A percentile compares a stretch with the other conserved stretches of the same genome.
These are phyloP conservation scores for Lysiphlebus fabarum DNA, from an alignment of 1,140 invertebrate genomes.

Conservation along the genomic window DNA sequence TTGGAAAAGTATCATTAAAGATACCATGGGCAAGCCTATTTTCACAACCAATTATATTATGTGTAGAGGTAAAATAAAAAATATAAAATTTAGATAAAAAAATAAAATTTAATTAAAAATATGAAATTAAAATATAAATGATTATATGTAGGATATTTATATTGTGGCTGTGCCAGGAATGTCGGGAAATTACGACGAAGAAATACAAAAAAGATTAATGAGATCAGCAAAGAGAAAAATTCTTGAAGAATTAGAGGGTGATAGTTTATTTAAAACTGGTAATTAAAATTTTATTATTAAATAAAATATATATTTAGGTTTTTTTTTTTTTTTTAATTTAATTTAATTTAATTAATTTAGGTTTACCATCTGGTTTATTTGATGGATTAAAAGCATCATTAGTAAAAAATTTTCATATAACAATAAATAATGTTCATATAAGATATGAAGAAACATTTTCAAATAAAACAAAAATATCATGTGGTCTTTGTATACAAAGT, in stretches of 20 bases:
- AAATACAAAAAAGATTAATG: constrained; percentile 68
- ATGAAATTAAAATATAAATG: constrained; percentile 8
- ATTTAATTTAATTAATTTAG: too few species aligned
- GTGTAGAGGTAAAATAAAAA: constrained; percentile 63
- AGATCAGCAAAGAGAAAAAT: constrained; percentile 70
- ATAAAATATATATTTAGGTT: too few species aligned
- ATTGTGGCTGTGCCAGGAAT: constrained; percentile 73
- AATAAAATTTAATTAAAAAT: constrained; percentile 3
- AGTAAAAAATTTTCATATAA: constrained; percentile 78
- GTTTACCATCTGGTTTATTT: constrained; percentile 58
- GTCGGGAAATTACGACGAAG: constrained; percentile 68
- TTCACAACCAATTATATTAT: constrained; percentile 65
- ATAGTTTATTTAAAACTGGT: constrained; percentile 51
- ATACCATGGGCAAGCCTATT: constrained; percentile 77
- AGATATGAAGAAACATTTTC: constrained; percentile 76
- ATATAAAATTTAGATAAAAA: not conserved
- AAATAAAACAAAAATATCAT: constrained; percentile 65
- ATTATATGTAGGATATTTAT: constrained; percentile 66
- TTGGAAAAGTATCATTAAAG: constrained; percentile 71
- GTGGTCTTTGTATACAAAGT: constrained; percentile 76
- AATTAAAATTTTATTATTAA: constrained; percentile 18
- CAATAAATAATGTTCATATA: constrained; percentile 76
- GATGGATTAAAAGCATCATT: constrained; percentile 72
- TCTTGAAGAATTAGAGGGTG: constrained; percentile 56
- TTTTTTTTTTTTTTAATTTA: too few species aligned